phyloP scores from a whole-genome alignment of 2,888 invertebrate genomes.

The Nephrotoma flavescens region DNA sequence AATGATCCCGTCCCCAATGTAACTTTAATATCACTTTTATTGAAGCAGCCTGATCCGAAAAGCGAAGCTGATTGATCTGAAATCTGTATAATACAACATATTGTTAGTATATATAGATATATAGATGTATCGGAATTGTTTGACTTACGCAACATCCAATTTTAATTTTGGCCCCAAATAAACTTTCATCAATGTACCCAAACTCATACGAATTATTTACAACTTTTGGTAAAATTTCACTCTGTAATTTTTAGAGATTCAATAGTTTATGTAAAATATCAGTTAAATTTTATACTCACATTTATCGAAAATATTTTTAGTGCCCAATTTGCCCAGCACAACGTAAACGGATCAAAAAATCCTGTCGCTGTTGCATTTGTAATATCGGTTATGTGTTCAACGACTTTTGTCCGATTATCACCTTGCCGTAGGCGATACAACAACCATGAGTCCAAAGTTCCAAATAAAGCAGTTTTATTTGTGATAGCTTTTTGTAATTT shows the following conservation, averaged over 20 bases:
- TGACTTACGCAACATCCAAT: conserved; percentile 59
- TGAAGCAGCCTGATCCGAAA: conserved; percentile 74
- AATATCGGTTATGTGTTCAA: conserved; percentile 67
- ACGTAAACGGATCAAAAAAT: conserved; percentile 81
- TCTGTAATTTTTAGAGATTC: conserved; percentile 30
- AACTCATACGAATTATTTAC: conserved; percentile 65
- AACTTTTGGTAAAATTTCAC: conserved; percentile 60
- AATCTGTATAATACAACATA: conserved; percentile 15
- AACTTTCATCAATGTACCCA: conserved; percentile 44
- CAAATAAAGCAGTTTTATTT: conserved; percentile 56
- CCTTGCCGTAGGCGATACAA: conserved; percentile 56
- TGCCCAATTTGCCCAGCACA: conserved; percentile 68
- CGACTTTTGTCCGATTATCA: conserved; percentile 16
- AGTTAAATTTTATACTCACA: conserved; percentile 16
- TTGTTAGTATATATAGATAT: neutral
- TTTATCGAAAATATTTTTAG: conserved; percentile 52
- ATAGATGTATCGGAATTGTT: neutral
- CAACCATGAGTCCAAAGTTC: conserved; percentile 89
- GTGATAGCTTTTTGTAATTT: conserved; percentile 48
- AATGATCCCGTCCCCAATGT: conserved; percentile 90
- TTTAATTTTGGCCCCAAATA: conserved; percentile 65
- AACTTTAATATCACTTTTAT: conserved; percentile 64
- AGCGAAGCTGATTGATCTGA: conserved; percentile 72
- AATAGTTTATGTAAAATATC: neutral
- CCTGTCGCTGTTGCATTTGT: conserved; percentile 86